A percentile compares a stretch with the other conserved stretches of the same genome.
Evolutionary conservation across 30 jellyfish, hydroid and myxozoan species (phyloP).

Genomic region (Hydractinia echinata): DNA sequence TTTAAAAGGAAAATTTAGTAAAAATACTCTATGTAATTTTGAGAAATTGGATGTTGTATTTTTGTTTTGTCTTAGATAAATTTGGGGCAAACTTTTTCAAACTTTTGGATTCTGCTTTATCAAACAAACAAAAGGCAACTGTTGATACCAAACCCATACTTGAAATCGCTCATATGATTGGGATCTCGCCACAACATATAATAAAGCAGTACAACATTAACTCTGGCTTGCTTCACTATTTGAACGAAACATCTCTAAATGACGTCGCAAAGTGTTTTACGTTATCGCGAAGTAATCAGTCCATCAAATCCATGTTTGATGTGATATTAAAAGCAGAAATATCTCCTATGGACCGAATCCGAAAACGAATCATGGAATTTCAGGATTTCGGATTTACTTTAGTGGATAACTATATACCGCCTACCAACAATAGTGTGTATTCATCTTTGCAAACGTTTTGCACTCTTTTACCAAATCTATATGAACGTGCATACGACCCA

Average conservation of each 20-base stretch:
- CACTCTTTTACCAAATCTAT: not conserved
- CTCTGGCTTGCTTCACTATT: not conserved
- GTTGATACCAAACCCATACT: not conserved
- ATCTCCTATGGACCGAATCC: not conserved
- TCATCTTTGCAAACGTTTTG: not conserved
- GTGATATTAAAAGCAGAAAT: not conserved
- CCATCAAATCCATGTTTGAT: not conserved
- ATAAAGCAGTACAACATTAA: not conserved
- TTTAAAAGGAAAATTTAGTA: too few relatives aligned
- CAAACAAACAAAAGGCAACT: not conserved
- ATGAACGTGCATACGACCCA: not conserved
- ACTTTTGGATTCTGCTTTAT: not conserved
- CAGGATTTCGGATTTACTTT: not conserved
- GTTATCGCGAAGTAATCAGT: not conserved
- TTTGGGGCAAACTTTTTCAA: not conserved
- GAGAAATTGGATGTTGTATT: not conserved
- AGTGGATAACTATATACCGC: not conserved
- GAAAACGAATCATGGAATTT: not conserved
- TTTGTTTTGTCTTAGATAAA: not conserved
- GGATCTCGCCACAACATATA: not conserved
- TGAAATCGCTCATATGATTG: conserved; percentile 2
- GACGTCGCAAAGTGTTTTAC: not conserved
- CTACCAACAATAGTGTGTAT: not conserved
- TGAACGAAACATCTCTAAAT: not conserved
- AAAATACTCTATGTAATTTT: too few relatives aligned